Conservation (phyloP, 2,888 invertebrate genomes). For the Chamaedrilus cognettii region DNA sequence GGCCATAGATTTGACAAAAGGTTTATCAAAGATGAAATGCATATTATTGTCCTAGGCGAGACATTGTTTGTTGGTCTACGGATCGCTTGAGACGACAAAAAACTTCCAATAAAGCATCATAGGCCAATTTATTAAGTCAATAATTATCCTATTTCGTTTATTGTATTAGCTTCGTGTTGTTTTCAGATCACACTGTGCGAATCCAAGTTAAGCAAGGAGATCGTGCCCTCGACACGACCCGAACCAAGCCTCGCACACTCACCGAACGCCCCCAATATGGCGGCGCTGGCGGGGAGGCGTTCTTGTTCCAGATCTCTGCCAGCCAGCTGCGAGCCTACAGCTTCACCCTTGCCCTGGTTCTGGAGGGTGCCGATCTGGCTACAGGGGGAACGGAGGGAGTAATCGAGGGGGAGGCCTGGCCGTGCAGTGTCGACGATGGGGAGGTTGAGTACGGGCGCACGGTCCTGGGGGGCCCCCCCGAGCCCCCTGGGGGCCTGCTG, state of each 20-base stretch:
- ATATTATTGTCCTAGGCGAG: too few relatives aligned
- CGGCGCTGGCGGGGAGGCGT: background rate
- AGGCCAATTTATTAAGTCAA: too few relatives aligned
- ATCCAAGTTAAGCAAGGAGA: slow-evolving; percentile 1
- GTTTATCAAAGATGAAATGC: too few relatives aligned
- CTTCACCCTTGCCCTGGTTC: background rate
- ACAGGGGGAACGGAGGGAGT: background rate
- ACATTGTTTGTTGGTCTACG: too few relatives aligned
- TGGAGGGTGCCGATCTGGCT: background rate
- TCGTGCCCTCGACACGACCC: background rate
- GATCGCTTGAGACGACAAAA: too few relatives aligned
- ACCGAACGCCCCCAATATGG: background rate
- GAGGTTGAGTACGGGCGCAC: background rate
- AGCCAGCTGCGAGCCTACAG: background rate
- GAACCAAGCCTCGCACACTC: background rate
- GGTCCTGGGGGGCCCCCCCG: background rate
- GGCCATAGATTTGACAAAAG: too few relatives aligned
- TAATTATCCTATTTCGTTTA: too few relatives aligned
- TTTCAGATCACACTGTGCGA: background rate
- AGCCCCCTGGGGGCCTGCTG: background rate
- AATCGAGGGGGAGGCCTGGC: too few relatives aligned
- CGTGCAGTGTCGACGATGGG: too few relatives aligned
- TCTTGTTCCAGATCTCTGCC: background rate
- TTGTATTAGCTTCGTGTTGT: background rate
- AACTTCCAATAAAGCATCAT: too few relatives aligned